Percentiles rank a stretch among this genome's conserved stretches.
Evolutionary conservation across 2,888 invertebrate genomes (phyloP).

Genomic region (Macrosoma leucophasiata): DNA sequence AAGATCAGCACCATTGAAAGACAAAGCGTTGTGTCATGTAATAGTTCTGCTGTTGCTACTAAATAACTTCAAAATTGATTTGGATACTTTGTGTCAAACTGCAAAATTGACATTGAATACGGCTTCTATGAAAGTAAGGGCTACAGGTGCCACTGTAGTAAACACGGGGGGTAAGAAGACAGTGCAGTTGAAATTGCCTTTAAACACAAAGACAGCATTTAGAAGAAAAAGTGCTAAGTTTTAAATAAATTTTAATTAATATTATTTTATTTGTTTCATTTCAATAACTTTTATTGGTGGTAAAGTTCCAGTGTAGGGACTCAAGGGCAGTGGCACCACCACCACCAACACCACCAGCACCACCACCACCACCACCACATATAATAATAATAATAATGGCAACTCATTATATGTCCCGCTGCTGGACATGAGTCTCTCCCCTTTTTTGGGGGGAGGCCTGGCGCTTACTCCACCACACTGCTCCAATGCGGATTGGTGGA

Average conservation of each 20-base stretch:
- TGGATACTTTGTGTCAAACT: constrained; percentile 42
- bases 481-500: no score
- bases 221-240: constrained; percentile 48
- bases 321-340: no score
- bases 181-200: constrained; percentile 51
- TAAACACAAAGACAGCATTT: constrained; percentile 32
- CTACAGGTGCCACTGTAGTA: constrained; percentile 46
- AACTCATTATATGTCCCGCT: no score
- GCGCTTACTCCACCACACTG: no score
- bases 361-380: no score
- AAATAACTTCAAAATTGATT: constrained; percentile 49
- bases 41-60: constrained; percentile 52
- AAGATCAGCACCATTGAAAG: constrained; percentile 47
- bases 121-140: constrained; percentile 38
- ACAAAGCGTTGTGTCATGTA: constrained; percentile 53
- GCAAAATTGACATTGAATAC: constrained; percentile 42
- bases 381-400: no score
- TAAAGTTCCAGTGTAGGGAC: no score
- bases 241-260: constrained; percentile 25
- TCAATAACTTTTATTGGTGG: no score
- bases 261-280: constrained; percentile 1
- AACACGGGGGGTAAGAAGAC: constrained; percentile 35
- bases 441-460: no score
- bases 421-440: no score
- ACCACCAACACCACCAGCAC: no score